Evolutionary conservation across 1,140 invertebrate species (phyloP), one percentile per base, ranked within the genome.

Genomic region (Drosophila malerkotliana): DNA sequence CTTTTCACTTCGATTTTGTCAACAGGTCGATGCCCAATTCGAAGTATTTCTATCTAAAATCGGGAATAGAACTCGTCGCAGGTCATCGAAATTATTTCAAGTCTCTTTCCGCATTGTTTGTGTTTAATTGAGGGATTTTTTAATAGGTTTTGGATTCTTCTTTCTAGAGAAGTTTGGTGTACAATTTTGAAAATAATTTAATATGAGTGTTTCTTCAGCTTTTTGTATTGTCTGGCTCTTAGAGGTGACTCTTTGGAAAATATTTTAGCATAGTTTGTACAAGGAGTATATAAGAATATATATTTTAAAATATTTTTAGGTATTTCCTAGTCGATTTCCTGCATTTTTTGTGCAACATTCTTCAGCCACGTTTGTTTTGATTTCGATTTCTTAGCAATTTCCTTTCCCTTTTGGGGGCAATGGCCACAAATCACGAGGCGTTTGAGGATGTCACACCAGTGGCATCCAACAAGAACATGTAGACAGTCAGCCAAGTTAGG

Each of bases 401-500:
- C 61, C 63, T 21, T 53, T 73, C 58, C 52, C 51, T 53, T 18
- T 60, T 45, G 83, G 75, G 82, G 78, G 79, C 82, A 88, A 72
- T 76, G 83, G 64, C 61, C 82, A 63, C 78, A 30, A 66, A 85
- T 81, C 82, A 78, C 83, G 75, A 80, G 78, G 74, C 79, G 54
- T 56, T n/a, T 71, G 71, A 8, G 39, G 72, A 57, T 75, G 72
- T 81, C 78, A 72, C 82, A 72, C 39, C 32, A 60, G 81, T 67
- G 74, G 83, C 79, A 88, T 81, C 78, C 83, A 55, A 39, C 34
- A 72, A 85, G 82, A 80, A 85, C 81, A 78, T 82, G 77, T 56
- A 49, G 74, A 21, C 58, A 34, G 26, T 28, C 24, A 60, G 64
- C 69, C 57, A 72, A 62, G 68, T 15, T 14, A 56, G 21, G 52